Base-by-base conservation (phyloP, 2,888 invertebrate species). In the Rhagium mordax region DNA sequence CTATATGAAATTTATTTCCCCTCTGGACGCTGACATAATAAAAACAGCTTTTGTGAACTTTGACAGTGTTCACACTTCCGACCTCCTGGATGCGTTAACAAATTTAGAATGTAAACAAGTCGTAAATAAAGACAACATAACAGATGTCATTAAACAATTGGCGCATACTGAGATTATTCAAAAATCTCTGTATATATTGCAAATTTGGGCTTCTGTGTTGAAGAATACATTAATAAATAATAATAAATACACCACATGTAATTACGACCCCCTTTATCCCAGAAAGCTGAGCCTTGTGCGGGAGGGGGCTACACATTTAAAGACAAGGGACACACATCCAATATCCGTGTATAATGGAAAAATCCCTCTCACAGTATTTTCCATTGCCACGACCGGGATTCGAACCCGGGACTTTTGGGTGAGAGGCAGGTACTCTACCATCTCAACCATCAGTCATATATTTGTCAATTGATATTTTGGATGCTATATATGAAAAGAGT, bases 131-230 rank as follows among this genome's bases (percentile, higher is more conserved):
- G 70, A 49, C 20, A 70, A 70, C 57, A 62, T 70, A 5, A 20
- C 6, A 57, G 3, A 8, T 2, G 62, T 62, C n/a, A 4, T 70
- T n/a, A 5, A 24, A 55, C 13, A 67, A 13, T 59, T 75, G 24
- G 72, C 75, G 10, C 75, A 73, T 48, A 73, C 70, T 6, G 51
- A 59, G 61, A 49, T 75, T 13, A 64, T 75, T 4, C 73, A 75
- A 48, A 75, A 73, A 62, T 48, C 74, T 3, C 49, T 71, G 53
- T 74, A 51, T 51, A 71, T 74, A 6, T 29, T 74, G 15, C 15
- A 71, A 15, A 48, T 16, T 16, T 71, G 66, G 67, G 24, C 57
- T 15, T 27, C 33, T 16, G 65, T 71, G 15, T 55, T 66, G 48
- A 55, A 62, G 29, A 69, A 60, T 41, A 49, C 29, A 64, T n/a